phyloP scores from a whole-genome alignment of 2,113 vertebrate genomes.

The Girardinichthys multiradiatus region DNA sequence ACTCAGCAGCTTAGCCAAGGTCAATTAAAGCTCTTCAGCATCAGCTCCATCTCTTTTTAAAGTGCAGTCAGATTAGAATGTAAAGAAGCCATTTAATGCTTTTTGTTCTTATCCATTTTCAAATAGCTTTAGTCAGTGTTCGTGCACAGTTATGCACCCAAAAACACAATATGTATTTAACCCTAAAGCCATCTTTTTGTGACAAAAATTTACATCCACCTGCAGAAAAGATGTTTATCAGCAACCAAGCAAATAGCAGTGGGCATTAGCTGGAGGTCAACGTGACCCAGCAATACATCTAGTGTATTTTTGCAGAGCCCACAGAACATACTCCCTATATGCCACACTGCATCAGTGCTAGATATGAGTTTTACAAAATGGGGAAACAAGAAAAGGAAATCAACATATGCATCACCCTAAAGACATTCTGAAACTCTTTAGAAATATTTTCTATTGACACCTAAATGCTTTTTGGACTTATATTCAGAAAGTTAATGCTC shows the following conservation, averaged over 20 bases:
- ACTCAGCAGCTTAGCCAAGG: not conserved
- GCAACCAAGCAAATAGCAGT: not conserved
- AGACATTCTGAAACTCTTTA: not conserved
- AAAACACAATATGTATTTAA: not conserved
- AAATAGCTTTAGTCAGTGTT: not conserved
- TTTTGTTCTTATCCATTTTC: not conserved
- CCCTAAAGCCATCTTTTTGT: not conserved
- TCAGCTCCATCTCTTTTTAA: not conserved
- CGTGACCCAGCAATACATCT: not conserved
- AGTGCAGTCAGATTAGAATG: not conserved
- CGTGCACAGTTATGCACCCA: not conserved
- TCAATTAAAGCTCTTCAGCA: not conserved
- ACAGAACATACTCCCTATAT: not conserved
- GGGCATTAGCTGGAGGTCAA: not conserved
- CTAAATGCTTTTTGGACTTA: not conserved
- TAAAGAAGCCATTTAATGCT: not conserved
- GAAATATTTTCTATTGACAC: not conserved
- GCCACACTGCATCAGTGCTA: not conserved
- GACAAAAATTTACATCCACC: not conserved
- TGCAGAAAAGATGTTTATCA: not conserved
- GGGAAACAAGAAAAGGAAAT: not conserved
- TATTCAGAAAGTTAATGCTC: not conserved
- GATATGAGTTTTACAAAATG: not conserved
- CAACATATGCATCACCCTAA: not conserved
- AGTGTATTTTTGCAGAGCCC: not conserved